Conservation (phyloP, 2,888 invertebrate genomes). For the Caprella mutica region DNA sequence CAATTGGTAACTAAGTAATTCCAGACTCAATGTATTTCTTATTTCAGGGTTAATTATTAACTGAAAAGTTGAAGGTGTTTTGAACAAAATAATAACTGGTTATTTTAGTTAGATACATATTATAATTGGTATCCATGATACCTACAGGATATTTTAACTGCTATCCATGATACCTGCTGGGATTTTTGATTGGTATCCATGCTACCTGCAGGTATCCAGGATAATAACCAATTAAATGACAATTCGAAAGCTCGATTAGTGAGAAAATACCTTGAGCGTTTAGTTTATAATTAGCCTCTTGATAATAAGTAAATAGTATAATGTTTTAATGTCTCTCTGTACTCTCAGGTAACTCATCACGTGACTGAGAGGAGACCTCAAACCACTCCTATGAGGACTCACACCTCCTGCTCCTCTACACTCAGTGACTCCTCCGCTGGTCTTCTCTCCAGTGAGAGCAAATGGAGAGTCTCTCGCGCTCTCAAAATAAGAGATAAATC, state of each 20-base stretch:
- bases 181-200: too few species aligned
- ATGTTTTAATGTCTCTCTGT: too few species aligned
- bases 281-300: too few species aligned
- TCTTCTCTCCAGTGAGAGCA: conserved; percentile 1
- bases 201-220: too few species aligned
- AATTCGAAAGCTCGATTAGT: too few species aligned
- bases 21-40: not conserved
- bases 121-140: too few species aligned
- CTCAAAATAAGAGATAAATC: conserved; percentile 1
- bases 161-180: too few species aligned
- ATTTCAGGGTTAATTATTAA: not conserved
- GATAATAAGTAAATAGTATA: too few species aligned
- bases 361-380: conserved; percentile 20
- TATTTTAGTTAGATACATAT: not conserved
- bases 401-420: not conserved
- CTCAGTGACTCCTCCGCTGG: conserved; percentile 2
- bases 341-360: conserved; percentile 33
- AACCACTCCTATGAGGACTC: not conserved
- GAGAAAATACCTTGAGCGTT: too few species aligned
- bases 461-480: conserved; percentile 1
- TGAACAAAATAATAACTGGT: not conserved
- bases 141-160: too few species aligned
- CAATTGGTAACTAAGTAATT: not conserved
- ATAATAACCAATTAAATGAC: too few species aligned
- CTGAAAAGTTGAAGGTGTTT: not conserved